A percentile compares a stretch with the other conserved stretches of the same genome.
These are phyloP conservation scores for Enteromius thamalakanensis DNA, from an alignment of 2,797 vertebrate species.

Conservation along the genomic window DNA sequence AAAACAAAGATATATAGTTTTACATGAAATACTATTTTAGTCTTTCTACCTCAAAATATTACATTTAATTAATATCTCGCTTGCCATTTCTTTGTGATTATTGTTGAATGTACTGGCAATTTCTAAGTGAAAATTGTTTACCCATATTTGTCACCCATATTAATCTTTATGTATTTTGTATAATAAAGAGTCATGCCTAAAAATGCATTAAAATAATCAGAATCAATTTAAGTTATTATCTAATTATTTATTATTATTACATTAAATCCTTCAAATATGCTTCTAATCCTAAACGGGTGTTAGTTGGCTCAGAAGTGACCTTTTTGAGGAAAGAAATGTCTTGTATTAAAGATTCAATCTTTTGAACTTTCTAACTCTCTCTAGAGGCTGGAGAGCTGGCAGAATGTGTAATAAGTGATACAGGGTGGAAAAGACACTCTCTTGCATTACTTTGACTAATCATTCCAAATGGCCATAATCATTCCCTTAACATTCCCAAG, in stretches of 20 bases:
- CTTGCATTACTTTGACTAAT: slow-evolving; percentile 16
- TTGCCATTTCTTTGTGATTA: not conserved
- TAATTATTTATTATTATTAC: not conserved
- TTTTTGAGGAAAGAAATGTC: slow-evolving; percentile 24
- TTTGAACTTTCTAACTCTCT: slow-evolving; percentile 25
- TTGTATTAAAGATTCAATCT: slow-evolving; percentile 32
- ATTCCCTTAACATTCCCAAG: slow-evolving; percentile 24
- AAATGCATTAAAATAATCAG: not conserved
- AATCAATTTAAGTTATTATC: not conserved
- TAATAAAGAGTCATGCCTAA: not conserved
- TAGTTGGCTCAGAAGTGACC: not conserved
- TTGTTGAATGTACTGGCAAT: not conserved
- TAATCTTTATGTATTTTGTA: not conserved
- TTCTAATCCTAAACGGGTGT: not conserved
- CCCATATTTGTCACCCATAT: too few species aligned
- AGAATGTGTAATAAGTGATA: slow-evolving; percentile 28
- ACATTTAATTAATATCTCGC: not conserved
- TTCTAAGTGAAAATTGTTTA: not conserved
- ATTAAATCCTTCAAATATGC: not conserved
- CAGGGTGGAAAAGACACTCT: slow-evolving; percentile 2
- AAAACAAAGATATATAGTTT: not conserved
- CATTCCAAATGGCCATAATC: not conserved
- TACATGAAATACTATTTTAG: not conserved
- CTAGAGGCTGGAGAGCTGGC: slow-evolving; percentile 20
- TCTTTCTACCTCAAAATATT: not conserved